These are phyloP conservation scores for Himalopsyche anomala DNA, from an alignment of 2,888 invertebrate genomes.

Conservation along the genomic window DNA sequence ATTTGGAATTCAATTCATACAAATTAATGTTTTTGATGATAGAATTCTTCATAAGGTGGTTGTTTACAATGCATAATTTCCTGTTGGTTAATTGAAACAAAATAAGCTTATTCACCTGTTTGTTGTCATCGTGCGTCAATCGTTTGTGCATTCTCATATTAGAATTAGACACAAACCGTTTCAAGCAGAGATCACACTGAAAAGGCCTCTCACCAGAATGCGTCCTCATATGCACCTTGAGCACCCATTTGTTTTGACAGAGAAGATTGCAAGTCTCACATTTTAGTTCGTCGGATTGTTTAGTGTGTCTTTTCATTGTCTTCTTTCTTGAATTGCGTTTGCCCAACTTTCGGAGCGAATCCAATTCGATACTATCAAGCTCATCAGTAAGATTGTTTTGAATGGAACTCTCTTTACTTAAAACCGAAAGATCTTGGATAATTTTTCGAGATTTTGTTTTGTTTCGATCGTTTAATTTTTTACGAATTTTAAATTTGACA, in stretches of 20 bases:
- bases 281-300: conserved; percentile 43
- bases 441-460: conserved; percentile 6
- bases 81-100: too few relatives aligned
- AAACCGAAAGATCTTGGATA: not conserved
- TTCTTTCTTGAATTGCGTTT: not conserved
- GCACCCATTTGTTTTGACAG: conserved; percentile 59
- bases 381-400: not conserved
- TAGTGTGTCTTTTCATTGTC: not conserved
- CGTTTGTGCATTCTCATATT: conserved; percentile 62
- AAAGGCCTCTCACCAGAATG: conserved; percentile 63
- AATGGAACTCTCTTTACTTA: not conserved
- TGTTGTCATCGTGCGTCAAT: conserved; percentile 58
- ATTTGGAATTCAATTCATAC: too few relatives aligned
- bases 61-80: too few relatives aligned
- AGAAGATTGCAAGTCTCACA: conserved; percentile 58
- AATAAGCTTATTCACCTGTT: conserved; percentile 51
- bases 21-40: too few relatives aligned
- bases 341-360: not conserved
- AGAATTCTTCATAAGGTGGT: not conserved
- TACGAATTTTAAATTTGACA: conserved; percentile 12
- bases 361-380: not conserved
- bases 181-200: conserved; percentile 62
- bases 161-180: conserved; percentile 63
- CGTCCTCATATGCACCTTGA: conserved; percentile 59
- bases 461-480: not conserved